Evolutionary conservation across 2,888 invertebrate species (phyloP).

Genomic region (Dolichomitus sp.): DNA sequence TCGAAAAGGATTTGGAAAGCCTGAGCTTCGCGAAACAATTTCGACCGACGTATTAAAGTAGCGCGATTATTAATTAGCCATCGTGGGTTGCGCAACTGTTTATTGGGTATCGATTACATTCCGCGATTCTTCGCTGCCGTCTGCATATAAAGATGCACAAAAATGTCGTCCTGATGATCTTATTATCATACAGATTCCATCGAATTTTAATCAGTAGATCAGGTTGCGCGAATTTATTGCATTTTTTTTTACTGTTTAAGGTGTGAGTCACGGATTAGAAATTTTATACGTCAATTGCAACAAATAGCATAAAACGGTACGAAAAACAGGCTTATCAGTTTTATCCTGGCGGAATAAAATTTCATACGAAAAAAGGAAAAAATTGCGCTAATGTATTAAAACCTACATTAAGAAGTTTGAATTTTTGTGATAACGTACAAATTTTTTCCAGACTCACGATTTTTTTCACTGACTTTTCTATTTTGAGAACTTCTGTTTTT

Average conservation of each 20-base stretch:
- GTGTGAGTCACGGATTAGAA: too few relatives aligned
- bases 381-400: too few relatives aligned
- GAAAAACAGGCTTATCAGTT: too few relatives aligned
- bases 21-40: conserved; percentile 52
- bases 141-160: not conserved
- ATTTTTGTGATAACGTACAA: too few relatives aligned
- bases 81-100: not conserved
- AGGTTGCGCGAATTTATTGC: not conserved
- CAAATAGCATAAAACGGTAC: too few relatives aligned
- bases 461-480: too few relatives aligned
- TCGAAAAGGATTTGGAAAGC: conserved; percentile 71
- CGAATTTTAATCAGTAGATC: not conserved
- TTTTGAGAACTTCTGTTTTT: too few relatives aligned
- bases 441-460: too few relatives aligned
- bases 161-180: not conserved
- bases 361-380: too few relatives aligned
- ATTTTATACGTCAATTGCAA: too few relatives aligned
- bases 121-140: not conserved
- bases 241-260: not conserved
- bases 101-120: not conserved
- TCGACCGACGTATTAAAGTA: conserved; percentile 56
- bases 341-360: too few relatives aligned
- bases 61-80: conserved; percentile 71
- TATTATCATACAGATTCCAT: not conserved
- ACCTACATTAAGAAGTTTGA: too few relatives aligned